phyloP scores from a whole-genome alignment of 1,140 invertebrate genomes.

The Ceratosolen solmsi region DNA sequence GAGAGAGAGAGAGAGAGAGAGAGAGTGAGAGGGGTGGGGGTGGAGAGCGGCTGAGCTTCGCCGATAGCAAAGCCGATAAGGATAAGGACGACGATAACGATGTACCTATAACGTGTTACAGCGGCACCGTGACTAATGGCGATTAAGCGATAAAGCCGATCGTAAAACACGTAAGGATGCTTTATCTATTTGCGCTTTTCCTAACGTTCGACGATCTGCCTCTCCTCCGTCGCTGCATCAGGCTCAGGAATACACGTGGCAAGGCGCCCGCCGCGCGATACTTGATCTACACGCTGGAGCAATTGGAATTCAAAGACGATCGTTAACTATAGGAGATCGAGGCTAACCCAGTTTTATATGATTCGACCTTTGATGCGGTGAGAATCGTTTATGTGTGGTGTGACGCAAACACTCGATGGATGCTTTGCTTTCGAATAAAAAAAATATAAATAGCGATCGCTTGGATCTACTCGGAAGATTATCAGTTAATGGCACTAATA shows the following conservation, averaged over 20 bases:
- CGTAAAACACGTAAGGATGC: conserved; percentile 64
- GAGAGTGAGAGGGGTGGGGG: conserved; percentile 36
- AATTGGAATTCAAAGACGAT: conserved; percentile 34
- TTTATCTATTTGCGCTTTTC: conserved; percentile 59
- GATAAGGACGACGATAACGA: conserved; percentile 62
- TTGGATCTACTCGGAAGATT: too few species aligned
- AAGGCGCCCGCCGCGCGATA: not conserved
- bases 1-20: not conserved
- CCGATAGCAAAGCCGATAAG: conserved; percentile 64
- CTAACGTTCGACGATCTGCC: not conserved
- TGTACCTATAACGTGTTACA: conserved; percentile 62
- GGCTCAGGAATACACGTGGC: not conserved
- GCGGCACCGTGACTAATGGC: conserved; percentile 66
- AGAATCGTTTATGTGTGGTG: not conserved
- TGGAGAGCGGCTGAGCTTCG: conserved; percentile 59
- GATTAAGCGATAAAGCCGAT: conserved; percentile 65
- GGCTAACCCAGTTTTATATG: conserved; percentile 14
- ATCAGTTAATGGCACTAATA: too few species aligned
- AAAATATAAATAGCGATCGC: too few species aligned
- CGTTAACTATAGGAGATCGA: conserved; percentile 1
- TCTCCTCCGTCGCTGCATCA: not conserved
- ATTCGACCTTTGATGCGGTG: not conserved
- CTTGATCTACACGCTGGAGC: not conserved
- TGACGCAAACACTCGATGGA: not conserved
- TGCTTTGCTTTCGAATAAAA: too few species aligned